Conservation (phyloP, 2,888 invertebrate genomes). For the Synergus gifuensis region DNA sequence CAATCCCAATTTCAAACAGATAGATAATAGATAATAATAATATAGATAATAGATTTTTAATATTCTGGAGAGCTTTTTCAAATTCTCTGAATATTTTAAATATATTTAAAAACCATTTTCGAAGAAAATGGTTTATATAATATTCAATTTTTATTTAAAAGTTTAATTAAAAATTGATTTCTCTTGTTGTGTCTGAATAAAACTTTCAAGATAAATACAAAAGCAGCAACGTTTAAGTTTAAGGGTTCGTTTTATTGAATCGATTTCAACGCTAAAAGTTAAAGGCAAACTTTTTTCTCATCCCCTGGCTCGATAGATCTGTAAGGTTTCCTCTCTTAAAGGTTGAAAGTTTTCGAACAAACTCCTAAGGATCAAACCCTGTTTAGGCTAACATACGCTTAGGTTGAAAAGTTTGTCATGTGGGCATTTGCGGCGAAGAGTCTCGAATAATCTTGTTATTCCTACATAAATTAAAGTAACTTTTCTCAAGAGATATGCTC, state of each 20-base stretch:
- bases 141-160: too few species aligned
- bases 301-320: neutral
- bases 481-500: constrained; percentile 20
- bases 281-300: neutral
- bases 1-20: too few species aligned
- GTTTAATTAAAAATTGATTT: neutral
- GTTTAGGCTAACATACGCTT: constrained; percentile 1
- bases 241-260: neutral
- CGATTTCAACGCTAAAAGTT: neutral
- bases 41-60: too few species aligned
- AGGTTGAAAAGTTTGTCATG: constrained; percentile 3
- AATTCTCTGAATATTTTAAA: too few species aligned
- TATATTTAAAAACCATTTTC: too few species aligned
- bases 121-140: too few species aligned
- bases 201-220: neutral
- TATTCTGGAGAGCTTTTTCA: too few species aligned
- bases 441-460: constrained; percentile 28
- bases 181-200: neutral
- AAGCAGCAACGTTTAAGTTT: neutral
- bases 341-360: neutral
- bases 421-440: constrained; percentile 4
- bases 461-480: constrained; percentile 10
- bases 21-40: too few species aligned
- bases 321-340: too few species aligned
- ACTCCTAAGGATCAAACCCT: neutral